Evolutionary conservation across 2,797 vertebrate genomes (phyloP), one percentile per base, ranked within the genome.

Genomic region (Alectoris magna): DNA sequence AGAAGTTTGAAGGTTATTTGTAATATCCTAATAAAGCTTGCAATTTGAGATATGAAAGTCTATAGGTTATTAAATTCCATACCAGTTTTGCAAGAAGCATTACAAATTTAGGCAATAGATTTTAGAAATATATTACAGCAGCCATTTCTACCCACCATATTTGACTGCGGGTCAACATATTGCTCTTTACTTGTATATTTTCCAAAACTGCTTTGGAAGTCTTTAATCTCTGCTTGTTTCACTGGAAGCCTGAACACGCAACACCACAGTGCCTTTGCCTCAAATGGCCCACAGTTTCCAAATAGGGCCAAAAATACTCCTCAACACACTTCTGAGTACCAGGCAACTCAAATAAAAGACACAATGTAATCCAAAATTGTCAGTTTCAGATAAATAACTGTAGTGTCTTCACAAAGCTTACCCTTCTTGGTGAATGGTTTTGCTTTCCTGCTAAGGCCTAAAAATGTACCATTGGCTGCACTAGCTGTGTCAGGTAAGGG

Each of bases 201-300:
- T 38, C 56, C 73, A 85, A 71, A 90, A 92, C 11, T 44, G 67
- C 68, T 95, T 81, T 92, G 91, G 27, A 92, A 75, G 66, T 9
- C 71, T 90, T 60, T 55, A 55, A 23, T 36, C 79, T 48, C 18
- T n/a, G 43, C 64, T 83, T 55, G 74, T 73, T 91, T 84, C 68
- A 41, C 68, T 12, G 43, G 4, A 7, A 64, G 36, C 77, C 79
- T 68, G 84, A 85, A 87, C 72, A 84, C 6, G 24, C 70, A 31
- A 86, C 85, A 85, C 90, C 5, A 49, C 26, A 60, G 10, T 31
- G 51, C 36, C 62, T 87, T 84, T 84, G 56, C 4, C 4, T 64
- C 68, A 66, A 49, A 86, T 39, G 66, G 63, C 46, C 70, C 29
- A 27, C 1, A 2, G 62, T 86, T 80, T 85, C 88, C 34, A 41